Conservation (phyloP, 2,888 invertebrate species). For the Graphium colonna region DNA sequence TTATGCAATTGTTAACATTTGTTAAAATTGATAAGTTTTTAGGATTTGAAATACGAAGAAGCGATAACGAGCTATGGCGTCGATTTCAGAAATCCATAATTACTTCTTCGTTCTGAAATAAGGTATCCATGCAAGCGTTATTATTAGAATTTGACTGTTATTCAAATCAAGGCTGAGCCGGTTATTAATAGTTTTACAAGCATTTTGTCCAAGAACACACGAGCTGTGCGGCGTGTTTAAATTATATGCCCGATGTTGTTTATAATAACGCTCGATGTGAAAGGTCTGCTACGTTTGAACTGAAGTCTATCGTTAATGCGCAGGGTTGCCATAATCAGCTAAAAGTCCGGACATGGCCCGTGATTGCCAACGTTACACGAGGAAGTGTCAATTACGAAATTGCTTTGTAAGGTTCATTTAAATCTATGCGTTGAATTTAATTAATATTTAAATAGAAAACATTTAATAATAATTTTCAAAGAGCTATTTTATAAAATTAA, state of each 20-base stretch:
- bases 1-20: no score
- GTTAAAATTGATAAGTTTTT: no score
- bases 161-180: constrained; percentile 7
- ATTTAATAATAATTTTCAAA: no score
- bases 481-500: no score
- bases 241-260: constrained; percentile 7
- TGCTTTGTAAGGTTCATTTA: no score
- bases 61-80: no score
- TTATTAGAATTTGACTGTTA: constrained; percentile 6
- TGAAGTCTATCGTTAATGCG: constrained; percentile 1
- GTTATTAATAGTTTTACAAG: constrained; percentile 10
- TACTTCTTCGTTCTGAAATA: background rate
- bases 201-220: constrained; percentile 5
- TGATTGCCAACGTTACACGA: background rate
- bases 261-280: constrained; percentile 8
- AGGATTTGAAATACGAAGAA: no score
- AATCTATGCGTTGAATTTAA: no score
- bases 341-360: constrained; percentile 3
- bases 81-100: no score
- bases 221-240: constrained; percentile 5
- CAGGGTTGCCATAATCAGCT: constrained; percentile 8
- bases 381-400: background rate
- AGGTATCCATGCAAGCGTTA: background rate
- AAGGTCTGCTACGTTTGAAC: constrained; percentile 18
- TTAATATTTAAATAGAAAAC: no score